Evolutionary conservation across 2,113 vertebrate genomes (phyloP), one percentile per base, ranked within the genome.

Genomic region (Spea multiplicata): DNA sequence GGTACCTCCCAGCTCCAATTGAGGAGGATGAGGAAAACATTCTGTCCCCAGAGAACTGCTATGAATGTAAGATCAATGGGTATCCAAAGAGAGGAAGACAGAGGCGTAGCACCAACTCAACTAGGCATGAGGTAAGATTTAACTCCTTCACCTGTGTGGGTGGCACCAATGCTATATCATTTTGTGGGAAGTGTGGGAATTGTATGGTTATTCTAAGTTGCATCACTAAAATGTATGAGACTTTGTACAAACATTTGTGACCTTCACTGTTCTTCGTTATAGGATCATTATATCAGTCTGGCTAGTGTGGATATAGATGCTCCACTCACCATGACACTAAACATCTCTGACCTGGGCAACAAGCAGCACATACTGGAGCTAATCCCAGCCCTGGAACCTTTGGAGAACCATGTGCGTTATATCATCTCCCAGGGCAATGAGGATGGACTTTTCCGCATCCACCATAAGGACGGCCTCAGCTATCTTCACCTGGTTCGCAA

Each of bases 51-150:
- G 94, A 98, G 84, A 90, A 93, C 84, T 98, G 96, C 89, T 99
- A 97, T 0, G 96, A 99, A 84, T 99, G 96, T 84, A 98, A 97
- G 91, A 94, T 96, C 86, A 99, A 96, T 0, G 90, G 94, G 0
- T 94, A 91, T 76, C 86, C 90, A n/a, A 89, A 90, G 86, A 86
- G 52, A 4, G 88, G 88, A 81, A 84, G 86, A 74, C 87, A 91
- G 55, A 86, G 87, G 9, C 91, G 90, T 72, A 91, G 86, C 0
- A 0, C 68, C 70, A 88, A 83, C 0, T 9, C 81, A 72, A 88
- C 83, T 0, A 16, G 9, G 8, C 82, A 82, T 49, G 85, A 90
- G 90, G 90, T 92, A 75, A 78, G 1, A 65, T 46, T 5, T 12
- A 59, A 9, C 8, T 13, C 55, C 4, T 8, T 59, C 10, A 13